These are phyloP conservation scores for Agonopterix heracliana DNA, from an alignment of 2,888 invertebrate genomes.

Conservation along the genomic window DNA sequence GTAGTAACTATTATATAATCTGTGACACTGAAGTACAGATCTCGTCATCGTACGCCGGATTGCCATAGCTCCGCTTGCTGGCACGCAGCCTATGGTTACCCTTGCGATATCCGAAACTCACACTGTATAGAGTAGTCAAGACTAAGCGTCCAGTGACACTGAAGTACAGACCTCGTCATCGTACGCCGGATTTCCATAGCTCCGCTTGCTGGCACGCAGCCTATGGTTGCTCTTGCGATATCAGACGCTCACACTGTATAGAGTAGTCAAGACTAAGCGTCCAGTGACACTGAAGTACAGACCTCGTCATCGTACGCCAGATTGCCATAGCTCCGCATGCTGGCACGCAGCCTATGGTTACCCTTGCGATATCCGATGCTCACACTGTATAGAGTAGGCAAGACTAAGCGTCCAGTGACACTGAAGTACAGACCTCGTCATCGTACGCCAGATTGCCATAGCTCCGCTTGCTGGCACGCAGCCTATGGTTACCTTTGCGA, in stretches of 20 bases:
- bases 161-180: too few relatives aligned
- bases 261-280: slow-evolving; percentile 82
- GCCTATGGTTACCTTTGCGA: too few relatives aligned
- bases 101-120: slow-evolving; percentile 89
- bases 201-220: slow-evolving; percentile 85
- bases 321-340: slow-evolving; percentile 92
- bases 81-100: slow-evolving; percentile 79
- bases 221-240: slow-evolving; percentile 82
- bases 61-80: slow-evolving; percentile 92
- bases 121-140: slow-evolving; percentile 44
- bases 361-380: slow-evolving; percentile 89
- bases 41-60: slow-evolving; percentile 93
- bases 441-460: too few relatives aligned
- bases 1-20: too few relatives aligned
- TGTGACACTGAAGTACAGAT: slow-evolving; percentile 47
- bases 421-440: slow-evolving; percentile 91
- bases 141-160: too few relatives aligned
- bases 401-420: slow-evolving; percentile 92
- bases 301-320: slow-evolving; percentile 94
- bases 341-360: slow-evolving; percentile 78
- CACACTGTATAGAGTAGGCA: too few relatives aligned
- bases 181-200: too few relatives aligned
- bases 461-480: too few relatives aligned
- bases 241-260: slow-evolving; percentile 92
- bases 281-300: slow-evolving; percentile 58